Conservation (phyloP, 2,797 vertebrate species). For the Diglossa cyanea region DNA sequence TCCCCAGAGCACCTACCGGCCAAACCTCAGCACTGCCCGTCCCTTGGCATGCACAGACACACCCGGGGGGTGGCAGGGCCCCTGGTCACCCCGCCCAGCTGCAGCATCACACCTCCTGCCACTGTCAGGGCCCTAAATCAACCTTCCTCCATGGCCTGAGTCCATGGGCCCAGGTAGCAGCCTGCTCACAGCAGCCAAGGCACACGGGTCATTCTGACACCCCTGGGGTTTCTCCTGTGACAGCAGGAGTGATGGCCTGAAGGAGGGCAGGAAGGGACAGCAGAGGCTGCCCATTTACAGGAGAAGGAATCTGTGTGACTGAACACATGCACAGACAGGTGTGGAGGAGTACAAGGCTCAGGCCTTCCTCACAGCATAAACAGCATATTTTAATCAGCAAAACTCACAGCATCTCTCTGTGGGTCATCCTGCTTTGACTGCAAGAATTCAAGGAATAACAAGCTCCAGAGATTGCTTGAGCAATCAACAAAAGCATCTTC, state of each 20-base stretch:
- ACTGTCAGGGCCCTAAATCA: fast-evolving
- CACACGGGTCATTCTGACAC: not conserved
- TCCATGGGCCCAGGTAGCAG: not conserved
- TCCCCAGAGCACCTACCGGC: not conserved
- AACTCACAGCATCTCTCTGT: not conserved
- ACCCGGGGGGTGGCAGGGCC: fast-evolving
- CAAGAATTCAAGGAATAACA: not conserved
- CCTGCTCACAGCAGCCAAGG: not conserved
- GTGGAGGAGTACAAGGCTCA: not conserved
- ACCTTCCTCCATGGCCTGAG: not conserved
- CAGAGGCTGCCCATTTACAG: not conserved
- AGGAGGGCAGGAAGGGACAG: not conserved
- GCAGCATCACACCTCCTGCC: not conserved
- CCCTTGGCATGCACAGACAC: not conserved
- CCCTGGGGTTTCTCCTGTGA: not conserved
- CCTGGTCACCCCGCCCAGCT: not conserved
- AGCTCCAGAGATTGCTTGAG: not conserved
- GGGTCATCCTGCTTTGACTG: not conserved
- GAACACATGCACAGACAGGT: not conserved
- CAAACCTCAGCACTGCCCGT: not conserved
- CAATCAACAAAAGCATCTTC: not conserved
- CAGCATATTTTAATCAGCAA: not conserved
- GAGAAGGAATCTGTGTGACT: not conserved
- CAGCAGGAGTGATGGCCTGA: not conserved
- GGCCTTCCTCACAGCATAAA: not conserved